These are phyloP conservation scores for rat (Rattus norvegicus) DNA, from an alignment of 2,113 vertebrate species.

Conservation along the genomic window DNA sequence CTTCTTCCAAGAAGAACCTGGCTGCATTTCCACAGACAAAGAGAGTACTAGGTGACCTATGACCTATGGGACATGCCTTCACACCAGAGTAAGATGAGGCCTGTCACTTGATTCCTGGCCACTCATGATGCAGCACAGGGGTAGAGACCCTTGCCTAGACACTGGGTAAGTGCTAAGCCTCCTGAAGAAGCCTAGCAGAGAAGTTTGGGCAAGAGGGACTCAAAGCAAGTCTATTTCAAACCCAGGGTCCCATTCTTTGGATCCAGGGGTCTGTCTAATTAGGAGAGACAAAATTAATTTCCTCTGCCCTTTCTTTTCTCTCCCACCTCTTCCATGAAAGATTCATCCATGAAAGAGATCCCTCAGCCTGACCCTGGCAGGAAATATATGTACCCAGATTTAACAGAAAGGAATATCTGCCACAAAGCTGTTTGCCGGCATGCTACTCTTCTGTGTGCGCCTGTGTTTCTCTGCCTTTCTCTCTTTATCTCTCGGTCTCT, in stretches of 20 bases:
- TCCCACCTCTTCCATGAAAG: background rate
- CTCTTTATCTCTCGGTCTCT: background rate
- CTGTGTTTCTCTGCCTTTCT: background rate
- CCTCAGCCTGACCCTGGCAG: background rate
- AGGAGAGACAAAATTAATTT: constrained; percentile 28
- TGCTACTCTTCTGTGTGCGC: background rate
- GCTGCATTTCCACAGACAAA: background rate
- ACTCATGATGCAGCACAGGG: background rate
- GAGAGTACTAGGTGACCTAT: background rate
- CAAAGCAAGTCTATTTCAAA: background rate
- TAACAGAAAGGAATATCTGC: background rate
- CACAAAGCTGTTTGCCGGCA: background rate
- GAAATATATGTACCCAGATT: background rate
- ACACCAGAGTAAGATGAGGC: background rate
- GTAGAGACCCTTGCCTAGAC: background rate
- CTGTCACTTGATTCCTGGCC: background rate
- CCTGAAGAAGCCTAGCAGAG: constrained; percentile 22
- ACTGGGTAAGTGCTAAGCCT: background rate
- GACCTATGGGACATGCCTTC: background rate
- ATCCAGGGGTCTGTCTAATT: constrained; percentile 5
- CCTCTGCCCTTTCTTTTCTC: constrained; percentile 29
- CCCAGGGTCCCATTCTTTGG: background rate
- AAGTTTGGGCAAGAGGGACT: background rate
- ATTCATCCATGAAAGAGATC: background rate
- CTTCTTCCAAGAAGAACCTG: background rate